Percentiles rank a stretch among this genome's conserved stretches.
Conservation (phyloP, 1,140 invertebrate species). For the Leucophenga varia region DNA sequence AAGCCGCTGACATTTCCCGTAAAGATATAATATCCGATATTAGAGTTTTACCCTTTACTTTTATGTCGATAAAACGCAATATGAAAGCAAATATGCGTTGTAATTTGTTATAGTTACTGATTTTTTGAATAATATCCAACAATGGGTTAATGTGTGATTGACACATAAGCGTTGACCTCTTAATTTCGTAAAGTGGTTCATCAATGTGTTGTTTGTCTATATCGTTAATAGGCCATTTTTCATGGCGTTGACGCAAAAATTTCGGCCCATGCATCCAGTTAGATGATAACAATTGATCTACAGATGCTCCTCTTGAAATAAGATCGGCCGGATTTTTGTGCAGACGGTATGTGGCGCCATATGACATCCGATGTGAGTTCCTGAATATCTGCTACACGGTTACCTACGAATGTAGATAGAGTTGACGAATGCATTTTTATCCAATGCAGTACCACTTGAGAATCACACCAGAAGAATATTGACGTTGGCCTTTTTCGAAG, state of each 20-base stretch:
- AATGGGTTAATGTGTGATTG: neutral
- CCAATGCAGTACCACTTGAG: constrained; percentile 7
- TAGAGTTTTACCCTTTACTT: neutral
- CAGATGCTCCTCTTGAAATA: constrained; percentile 17
- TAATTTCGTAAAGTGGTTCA: neutral
- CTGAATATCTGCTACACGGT: constrained; percentile 31
- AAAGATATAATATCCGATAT: neutral
- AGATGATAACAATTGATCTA: neutral
- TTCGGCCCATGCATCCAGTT: neutral
- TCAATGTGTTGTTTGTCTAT: neutral
- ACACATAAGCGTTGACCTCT: neutral
- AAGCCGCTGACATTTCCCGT: neutral
- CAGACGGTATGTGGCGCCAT: constrained; percentile 17
- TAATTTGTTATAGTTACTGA: neutral
- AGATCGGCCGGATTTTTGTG: constrained; percentile 31
- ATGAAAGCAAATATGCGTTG: neutral
- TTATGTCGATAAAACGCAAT: neutral
- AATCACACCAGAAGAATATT: constrained; percentile 10
- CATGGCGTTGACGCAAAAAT: neutral
- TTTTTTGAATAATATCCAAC: neutral
- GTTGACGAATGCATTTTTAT: neutral
- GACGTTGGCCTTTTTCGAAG: constrained; percentile 7
- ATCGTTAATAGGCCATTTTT: neutral
- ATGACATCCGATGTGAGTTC: constrained; percentile 8
- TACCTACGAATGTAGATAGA: constrained; percentile 33